A percentile compares a stretch with the other conserved stretches of the same genome.
Evolutionary conservation across 2,797 vertebrate genomes (phyloP).

Genomic region (Chelonia mydas): DNA sequence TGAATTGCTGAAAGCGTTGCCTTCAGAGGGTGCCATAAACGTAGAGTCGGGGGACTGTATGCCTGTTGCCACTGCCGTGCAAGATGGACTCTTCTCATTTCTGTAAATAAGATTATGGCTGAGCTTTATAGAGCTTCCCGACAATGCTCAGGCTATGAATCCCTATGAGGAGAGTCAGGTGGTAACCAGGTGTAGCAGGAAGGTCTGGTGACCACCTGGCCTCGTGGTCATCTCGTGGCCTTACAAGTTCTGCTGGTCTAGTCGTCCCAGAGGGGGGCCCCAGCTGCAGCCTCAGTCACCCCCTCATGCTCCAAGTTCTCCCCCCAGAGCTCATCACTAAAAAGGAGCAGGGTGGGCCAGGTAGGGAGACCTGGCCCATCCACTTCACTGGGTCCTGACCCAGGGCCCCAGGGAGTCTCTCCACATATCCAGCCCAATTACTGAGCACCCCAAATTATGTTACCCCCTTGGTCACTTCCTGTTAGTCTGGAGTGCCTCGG

Average conservation of each 20-base stretch:
- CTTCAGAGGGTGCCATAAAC: slow-evolving; percentile 19
- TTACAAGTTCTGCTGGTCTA: background rate
- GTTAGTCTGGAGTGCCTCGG: background rate
- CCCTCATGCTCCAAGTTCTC: background rate
- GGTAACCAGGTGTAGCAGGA: background rate
- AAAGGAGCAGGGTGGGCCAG: background rate
- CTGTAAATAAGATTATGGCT: background rate
- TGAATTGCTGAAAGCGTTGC: slow-evolving; percentile 13
- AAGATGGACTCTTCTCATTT: background rate
- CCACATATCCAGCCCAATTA: background rate
- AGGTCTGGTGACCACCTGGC: background rate
- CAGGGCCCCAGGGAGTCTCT: background rate
- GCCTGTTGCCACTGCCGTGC: background rate
- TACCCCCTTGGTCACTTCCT: background rate
- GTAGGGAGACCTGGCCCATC: background rate
- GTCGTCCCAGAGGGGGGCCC: background rate
- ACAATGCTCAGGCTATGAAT: background rate
- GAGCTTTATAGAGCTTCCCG: background rate
- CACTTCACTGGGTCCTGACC: background rate
- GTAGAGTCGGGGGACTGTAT: background rate
- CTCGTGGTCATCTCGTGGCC: background rate
- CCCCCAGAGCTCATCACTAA: background rate
- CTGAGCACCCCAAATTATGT: background rate
- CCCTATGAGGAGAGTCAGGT: background rate
- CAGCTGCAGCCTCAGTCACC: background rate